Conservation (phyloP, 2,113 vertebrate genomes). For the Crypturellus undulatus region DNA sequence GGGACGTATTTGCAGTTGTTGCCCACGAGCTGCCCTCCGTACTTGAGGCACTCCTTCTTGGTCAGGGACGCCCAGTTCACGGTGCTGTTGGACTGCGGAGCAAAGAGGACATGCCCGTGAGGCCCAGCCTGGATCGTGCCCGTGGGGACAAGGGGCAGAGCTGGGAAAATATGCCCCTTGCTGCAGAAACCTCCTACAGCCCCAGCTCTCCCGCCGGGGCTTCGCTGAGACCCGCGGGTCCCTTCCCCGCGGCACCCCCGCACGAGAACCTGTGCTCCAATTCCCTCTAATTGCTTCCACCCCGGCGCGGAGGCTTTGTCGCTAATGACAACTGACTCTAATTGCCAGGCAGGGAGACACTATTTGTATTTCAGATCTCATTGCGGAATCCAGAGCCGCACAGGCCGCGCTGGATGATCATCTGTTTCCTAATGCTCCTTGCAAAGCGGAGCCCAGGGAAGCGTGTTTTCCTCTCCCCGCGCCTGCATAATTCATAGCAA, state of each 20-base stretch:
- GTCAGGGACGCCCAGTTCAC: constrained; percentile 87
- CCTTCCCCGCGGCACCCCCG: not conserved
- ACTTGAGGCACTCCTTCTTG: constrained; percentile 86
- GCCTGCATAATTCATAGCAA: not conserved
- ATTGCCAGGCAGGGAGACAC: not conserved
- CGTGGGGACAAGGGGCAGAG: not conserved
- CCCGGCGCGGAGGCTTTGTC: too few species aligned
- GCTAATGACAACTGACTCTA: not conserved
- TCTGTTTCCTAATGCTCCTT: not conserved
- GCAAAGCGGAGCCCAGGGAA: not conserved
- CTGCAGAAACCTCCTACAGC: not conserved
- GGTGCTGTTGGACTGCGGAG: constrained; percentile 79
- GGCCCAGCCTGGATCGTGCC: not conserved
- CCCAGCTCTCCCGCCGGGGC: not conserved
- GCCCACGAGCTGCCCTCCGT: constrained; percentile 87
- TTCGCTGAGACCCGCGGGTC: not conserved
- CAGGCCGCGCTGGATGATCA: not conserved
- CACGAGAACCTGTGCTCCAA: not conserved
- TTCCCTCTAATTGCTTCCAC: not conserved
- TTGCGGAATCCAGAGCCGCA: not conserved
- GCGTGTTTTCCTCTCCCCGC: not conserved
- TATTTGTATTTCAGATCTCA: not conserved
- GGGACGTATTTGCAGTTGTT: constrained; percentile 89
- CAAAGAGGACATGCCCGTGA: not conserved
- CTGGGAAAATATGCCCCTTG: not conserved